Percentiles rank a stretch among this genome's conserved stretches.
Conservation (phyloP, 2,888 invertebrate genomes). For the Rambutsinella grinnellia region DNA sequence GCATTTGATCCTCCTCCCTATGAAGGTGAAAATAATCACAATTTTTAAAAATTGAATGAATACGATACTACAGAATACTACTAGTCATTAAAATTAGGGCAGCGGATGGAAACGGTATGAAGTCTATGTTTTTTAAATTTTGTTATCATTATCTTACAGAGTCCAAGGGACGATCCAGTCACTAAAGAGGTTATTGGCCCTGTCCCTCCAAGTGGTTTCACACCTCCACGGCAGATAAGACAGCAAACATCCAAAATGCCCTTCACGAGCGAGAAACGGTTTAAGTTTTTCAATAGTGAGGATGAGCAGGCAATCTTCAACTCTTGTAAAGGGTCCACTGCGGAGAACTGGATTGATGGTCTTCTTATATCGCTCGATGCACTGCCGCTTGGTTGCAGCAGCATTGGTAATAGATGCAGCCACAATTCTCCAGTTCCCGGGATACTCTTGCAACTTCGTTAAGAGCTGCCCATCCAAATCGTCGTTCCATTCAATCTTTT, state of each 20-base stretch:
- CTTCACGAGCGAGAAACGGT: conserved; percentile 56
- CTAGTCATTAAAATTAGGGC: background rate
- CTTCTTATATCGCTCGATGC: conserved; percentile 63
- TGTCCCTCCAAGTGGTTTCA: conserved; percentile 64
- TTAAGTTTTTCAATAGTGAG: conserved; percentile 60
- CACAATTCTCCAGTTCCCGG: conserved; percentile 58
- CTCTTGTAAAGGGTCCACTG: conserved; percentile 60
- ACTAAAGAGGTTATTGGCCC: conserved; percentile 62
- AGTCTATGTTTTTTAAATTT: background rate
- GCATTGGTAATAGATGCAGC: conserved; percentile 41
- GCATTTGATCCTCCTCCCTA: conserved; percentile 61
- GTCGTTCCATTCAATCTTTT: conserved; percentile 50
- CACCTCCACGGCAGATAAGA: conserved; percentile 64
- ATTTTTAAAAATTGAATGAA: background rate
- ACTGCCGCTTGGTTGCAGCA: conserved; percentile 53
- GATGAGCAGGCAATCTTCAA: conserved; percentile 62
- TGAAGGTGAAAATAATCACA: background rate
- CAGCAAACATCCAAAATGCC: conserved; percentile 60
- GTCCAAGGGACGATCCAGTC: conserved; percentile 66
- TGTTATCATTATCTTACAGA: conserved; percentile 51
- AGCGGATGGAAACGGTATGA: background rate
- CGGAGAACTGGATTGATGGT: conserved; percentile 56
- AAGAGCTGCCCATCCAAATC: conserved; percentile 38
- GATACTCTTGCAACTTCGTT: conserved; percentile 26
- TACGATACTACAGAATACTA: background rate